A percentile compares a stretch with the other conserved stretches of the same genome.
Evolutionary conservation across 2,797 vertebrate species (phyloP).

Genomic region (Craterocephalus amniculus): DNA sequence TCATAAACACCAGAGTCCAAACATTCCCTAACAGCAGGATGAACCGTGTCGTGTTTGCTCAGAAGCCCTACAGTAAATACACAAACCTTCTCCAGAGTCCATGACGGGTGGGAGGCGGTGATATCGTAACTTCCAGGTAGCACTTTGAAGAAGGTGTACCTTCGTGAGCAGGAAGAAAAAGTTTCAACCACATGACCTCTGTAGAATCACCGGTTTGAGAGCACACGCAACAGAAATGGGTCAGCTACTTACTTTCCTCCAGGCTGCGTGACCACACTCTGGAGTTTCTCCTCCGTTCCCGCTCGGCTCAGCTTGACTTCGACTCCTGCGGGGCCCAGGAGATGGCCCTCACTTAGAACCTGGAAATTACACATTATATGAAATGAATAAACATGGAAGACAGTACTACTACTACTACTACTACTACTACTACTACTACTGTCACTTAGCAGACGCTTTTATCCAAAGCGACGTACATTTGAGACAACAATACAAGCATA

Average conservation of each 20-base stretch:
- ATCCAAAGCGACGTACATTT: too few relatives aligned
- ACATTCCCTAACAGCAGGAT: not conserved
- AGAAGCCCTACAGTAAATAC: not conserved
- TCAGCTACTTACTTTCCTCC: conserved; percentile 91
- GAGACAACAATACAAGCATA: too few relatives aligned
- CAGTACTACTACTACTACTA: too few relatives aligned
- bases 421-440: too few relatives aligned
- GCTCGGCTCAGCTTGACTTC: conserved; percentile 88
- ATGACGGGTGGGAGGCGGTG: conserved; percentile 91
- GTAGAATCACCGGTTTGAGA: not conserved
- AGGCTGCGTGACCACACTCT: conserved; percentile 88
- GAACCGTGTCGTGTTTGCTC: not conserved
- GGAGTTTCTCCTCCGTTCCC: conserved; percentile 85
- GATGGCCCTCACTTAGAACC: conserved; percentile 95
- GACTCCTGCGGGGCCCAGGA: conserved; percentile 90
- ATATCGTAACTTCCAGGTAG: conserved; percentile 95
- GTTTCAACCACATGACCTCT: not conserved
- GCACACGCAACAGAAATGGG: not conserved
- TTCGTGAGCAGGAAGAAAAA: conserved; percentile 61
- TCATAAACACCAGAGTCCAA: not conserved
- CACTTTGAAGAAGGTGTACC: conserved; percentile 95
- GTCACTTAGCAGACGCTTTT: too few relatives aligned
- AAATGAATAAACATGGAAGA: not conserved
- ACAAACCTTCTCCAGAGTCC: conserved; percentile 92
- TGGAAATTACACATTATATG: conserved; percentile 53